Conservation (phyloP, 2,797 vertebrate species). For the Catharus ustulatus region DNA sequence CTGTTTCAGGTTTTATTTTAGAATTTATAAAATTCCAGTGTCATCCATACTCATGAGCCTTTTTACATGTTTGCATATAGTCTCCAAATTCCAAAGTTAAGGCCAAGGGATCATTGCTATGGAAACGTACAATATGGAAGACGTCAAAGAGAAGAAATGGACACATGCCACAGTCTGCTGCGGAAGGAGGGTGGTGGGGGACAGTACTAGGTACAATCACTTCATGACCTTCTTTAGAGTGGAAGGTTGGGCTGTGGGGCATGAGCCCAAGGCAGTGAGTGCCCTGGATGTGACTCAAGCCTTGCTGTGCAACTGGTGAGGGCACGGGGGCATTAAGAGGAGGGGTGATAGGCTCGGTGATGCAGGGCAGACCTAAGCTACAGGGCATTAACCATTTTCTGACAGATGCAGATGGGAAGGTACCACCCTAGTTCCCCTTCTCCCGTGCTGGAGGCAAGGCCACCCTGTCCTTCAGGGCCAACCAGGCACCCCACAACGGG, state of each 20-base stretch:
- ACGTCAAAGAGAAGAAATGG: conserved; percentile 76
- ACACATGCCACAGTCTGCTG: conserved; percentile 57
- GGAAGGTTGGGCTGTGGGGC: conserved; percentile 33
- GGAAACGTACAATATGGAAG: conserved; percentile 87
- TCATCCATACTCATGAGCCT: conserved; percentile 87
- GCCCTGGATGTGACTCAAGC: conserved; percentile 40
- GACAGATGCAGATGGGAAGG: conserved; percentile 11
- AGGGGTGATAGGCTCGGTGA: neutral
- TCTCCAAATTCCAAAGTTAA: conserved; percentile 92
- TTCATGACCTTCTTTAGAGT: conserved; percentile 46
- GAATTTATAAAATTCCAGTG: conserved; percentile 93
- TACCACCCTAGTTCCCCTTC: neutral
- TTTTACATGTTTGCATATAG: conserved; percentile 88
- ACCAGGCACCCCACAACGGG: neutral
- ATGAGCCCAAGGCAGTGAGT: neutral
- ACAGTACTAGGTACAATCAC: conserved; percentile 58
- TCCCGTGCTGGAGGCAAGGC: neutral
- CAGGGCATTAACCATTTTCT: conserved; percentile 9
- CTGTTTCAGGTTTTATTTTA: conserved; percentile 80
- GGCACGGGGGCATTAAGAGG: neutral
- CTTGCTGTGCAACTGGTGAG: conserved; percentile 47
- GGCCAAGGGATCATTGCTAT: conserved; percentile 93
- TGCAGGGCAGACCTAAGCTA: conserved; percentile 34
- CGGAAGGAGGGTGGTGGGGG: conserved; percentile 9
- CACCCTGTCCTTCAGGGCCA: neutral